phyloP scores from a whole-genome alignment of 2,113 vertebrate genomes.

The Brachypodius melanocephalos region DNA sequence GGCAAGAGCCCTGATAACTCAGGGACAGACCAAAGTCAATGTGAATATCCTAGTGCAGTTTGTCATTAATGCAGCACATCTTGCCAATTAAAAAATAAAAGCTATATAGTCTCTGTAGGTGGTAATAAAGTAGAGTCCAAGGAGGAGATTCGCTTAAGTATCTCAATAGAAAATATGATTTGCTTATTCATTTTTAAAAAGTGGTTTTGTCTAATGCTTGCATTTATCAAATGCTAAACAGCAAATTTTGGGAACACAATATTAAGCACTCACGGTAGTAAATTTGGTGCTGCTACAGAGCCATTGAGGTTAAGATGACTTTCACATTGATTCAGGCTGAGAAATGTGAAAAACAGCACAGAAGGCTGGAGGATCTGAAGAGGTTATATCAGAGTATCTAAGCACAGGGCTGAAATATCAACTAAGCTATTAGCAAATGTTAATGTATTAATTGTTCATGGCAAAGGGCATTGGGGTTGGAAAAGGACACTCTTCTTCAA shows the following conservation, averaged over 20 bases:
- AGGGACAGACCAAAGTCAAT: neutral
- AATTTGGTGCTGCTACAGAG: neutral
- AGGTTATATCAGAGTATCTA: neutral
- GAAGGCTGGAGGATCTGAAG: neutral
- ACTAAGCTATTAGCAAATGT: conserved; percentile 37
- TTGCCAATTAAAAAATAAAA: neutral
- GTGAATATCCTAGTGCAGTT: neutral
- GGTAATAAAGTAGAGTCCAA: neutral
- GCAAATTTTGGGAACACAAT: neutral
- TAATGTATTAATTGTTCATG: conserved; percentile 11
- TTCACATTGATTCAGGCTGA: neutral
- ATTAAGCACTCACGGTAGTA: neutral
- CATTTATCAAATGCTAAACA: neutral
- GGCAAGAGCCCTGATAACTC: neutral
- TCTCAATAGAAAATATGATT: neutral
- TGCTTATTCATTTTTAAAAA: neutral
- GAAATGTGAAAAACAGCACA: neutral
- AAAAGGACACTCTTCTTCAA: conserved; percentile 32
- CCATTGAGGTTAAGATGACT: neutral
- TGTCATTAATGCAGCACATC: neutral
- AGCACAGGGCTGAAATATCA: conserved; percentile 19
- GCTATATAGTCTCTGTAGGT: no score
- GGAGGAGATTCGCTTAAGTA: neutral
- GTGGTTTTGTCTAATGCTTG: neutral
- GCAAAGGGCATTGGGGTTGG: neutral